Evolutionary conservation across 2,888 invertebrate genomes (phyloP), one percentile per base, ranked within the genome.

Genomic region (Acleris emargana): DNA sequence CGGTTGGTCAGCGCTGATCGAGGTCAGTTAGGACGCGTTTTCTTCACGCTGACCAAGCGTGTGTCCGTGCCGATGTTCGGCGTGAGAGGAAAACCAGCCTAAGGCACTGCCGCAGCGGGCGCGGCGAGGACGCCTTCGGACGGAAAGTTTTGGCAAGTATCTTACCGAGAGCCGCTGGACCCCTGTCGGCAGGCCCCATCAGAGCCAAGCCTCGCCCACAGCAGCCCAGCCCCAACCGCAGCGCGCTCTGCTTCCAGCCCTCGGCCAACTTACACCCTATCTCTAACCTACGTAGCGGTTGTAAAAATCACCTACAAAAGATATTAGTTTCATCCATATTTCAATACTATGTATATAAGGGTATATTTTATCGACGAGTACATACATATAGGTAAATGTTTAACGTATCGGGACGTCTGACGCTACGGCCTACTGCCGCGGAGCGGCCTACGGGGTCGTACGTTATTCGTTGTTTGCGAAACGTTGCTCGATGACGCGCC

Each of bases 221-320:
- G 58, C 50, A 52, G 43, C 58, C 55, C 63, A 28, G 64, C 38
- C 58, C 67, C 54, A 58, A 62, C 62, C 66, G 47, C 53, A 58
- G 61, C 51, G 22, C 80, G 78, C 80, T 75, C 74, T 75, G 74
- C 77, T 73, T 75, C 77, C 79, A 78, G 86, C 84, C 84, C 81
- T 85, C 84, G 83, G 84, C 86, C 81, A 83, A 86, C 89, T 89
- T 91, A 90, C 86, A 82, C 80, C 77, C 79, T 89, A 86, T 83
- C 78, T 86, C 87, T 91, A 91, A 89, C 88, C 91, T 91, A 91
- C 91, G 81, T 89, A 91, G 91, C 91, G 86, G 86, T 93, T 93
- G 93, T 93, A 93, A 93, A 93, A 91, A 91, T 92, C 91, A 87
- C 89, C 93, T 93, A 93, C 93, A 93, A 93, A 93, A 93, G 93